Base-by-base conservation (phyloP, 2,113 vertebrate species). In the Lamprotornis superbus region DNA sequence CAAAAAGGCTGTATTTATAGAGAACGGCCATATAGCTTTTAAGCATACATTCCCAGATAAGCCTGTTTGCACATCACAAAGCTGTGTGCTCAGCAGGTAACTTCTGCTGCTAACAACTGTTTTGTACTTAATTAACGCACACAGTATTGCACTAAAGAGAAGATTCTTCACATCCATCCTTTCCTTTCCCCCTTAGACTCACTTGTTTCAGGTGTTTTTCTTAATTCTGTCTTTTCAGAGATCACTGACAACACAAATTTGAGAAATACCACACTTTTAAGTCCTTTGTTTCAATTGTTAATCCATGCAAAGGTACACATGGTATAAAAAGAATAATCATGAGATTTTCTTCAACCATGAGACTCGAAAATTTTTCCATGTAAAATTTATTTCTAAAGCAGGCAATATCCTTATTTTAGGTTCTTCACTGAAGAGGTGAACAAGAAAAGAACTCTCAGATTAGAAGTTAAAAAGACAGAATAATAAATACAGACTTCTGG, bases 31-130 rank as follows among this genome's bases (percentile, higher is more conserved):
- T 25, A 44, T 0, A 90, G 65, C 27, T 95, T 57, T 75, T 44
- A 83, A 71, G 33, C 25, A n/a, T 12, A 39, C 12, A 20, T 57
- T 90, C 61, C 59, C 8, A 9, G 28, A 47, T 11, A 60, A 67
- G 47, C 13, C 44, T 70, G 28, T 63, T 82, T 44, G 40, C 57
- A 88, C 75, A 81, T 15, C 59, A 42, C 30, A 87, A 85, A 85
- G 61, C 65, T 90, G 70, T 37, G 31, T 74, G 65, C 83, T 96
- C 86, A 90, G 83, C 79, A 94, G 79, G 79, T 82, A 87, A 61
- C 52, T 75, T 90, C 75, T 69, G 78, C 50, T 71, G 42, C 65
- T 84, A 87, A 47, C 82, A 87, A 92, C 86, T 74, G 40, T 8
- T 90, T 30, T 44, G 40, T 53, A 33, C 55, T 84, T 75, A 89